phyloP scores from a whole-genome alignment of 1,140 invertebrate genomes.

The Eueides isabella region DNA sequence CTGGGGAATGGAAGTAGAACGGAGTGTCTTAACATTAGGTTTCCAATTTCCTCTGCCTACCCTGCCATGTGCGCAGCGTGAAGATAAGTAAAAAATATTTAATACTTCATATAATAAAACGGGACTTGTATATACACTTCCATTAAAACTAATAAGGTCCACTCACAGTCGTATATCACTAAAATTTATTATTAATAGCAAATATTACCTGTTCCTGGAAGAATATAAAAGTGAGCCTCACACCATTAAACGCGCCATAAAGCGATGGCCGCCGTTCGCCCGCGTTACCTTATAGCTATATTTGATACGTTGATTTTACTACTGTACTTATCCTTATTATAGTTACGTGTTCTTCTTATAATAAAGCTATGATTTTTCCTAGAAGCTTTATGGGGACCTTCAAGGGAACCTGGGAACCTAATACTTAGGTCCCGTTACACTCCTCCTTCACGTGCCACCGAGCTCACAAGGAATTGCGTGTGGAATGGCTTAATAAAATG shows the following conservation, averaged over 20 bases:
- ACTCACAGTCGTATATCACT: neutral
- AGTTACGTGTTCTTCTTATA: neutral
- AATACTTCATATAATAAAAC: too few relatives aligned
- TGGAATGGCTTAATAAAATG: too few relatives aligned
- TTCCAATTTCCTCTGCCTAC: too few relatives aligned
- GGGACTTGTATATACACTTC: neutral
- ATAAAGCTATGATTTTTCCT: neutral
- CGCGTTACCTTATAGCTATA: neutral
- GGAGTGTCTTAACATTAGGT: too few relatives aligned
- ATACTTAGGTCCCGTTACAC: too few relatives aligned
- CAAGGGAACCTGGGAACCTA: too few relatives aligned
- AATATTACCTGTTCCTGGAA: neutral
- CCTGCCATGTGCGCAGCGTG: too few relatives aligned
- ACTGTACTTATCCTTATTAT: neutral
- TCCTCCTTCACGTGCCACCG: too few relatives aligned
- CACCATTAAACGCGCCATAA: neutral
- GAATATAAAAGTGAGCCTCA: constrained; percentile 1
- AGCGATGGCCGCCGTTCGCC: neutral
- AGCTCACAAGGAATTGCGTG: too few relatives aligned
- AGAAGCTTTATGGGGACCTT: too few relatives aligned
- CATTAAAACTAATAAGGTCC: neutral
- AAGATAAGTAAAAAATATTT: too few relatives aligned
- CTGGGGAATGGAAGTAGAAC: too few relatives aligned
- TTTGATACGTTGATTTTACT: neutral
- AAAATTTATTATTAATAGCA: constrained; percentile 6